Evolutionary conservation across 2,888 invertebrate genomes (phyloP), one percentile per base, ranked within the genome.

Genomic region (Pardosa pseudoannulata): DNA sequence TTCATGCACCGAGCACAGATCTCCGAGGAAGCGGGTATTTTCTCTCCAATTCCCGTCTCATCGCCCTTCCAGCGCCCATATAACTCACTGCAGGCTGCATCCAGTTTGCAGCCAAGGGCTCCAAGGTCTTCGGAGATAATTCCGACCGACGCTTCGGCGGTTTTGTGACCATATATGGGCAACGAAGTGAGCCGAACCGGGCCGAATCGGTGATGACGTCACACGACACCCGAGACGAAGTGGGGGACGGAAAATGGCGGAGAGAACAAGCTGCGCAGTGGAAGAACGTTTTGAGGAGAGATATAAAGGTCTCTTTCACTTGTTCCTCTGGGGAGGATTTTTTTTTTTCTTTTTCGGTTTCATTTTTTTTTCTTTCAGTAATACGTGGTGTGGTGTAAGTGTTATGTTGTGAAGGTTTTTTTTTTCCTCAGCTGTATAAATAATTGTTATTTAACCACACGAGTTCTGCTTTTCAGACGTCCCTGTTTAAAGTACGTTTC

Each of bases 81-180:
- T 67, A 78, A 82, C 81, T 68, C 80, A 16, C 41, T n/a, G 65
- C 81, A 28, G 29, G 36, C 27, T 71, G 76, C 64, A 71, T 31
- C 29, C 46, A 78, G 65, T 85, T 56, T 56, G 56, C 56, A 56
- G 83, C 78, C 83, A 85, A 85, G 83, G 83, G 72, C 81, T 73
- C 78, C 83, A 85, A 85, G 83, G 83, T 78, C 83, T 85, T 72
- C 28, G 76, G 31, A 79, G 74, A 86, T 86, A 79, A 86, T 79
- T 79, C 85, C 79, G 85, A 79, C 56, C 41, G 83, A 36, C 28
- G 67, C 70, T 71, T 79, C 78, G 78, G 79, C 67, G 56, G 73
- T 86, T 73, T 87, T 76, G 64, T 87, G 87, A 79, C 87, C 87
- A 87, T 87, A 87, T 87, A 46, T 82, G 87, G 87, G 73, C 74